These are phyloP conservation scores for Sebastes iracundus DNA, from an alignment of 2,797 vertebrate genomes.

Conservation along the genomic window DNA sequence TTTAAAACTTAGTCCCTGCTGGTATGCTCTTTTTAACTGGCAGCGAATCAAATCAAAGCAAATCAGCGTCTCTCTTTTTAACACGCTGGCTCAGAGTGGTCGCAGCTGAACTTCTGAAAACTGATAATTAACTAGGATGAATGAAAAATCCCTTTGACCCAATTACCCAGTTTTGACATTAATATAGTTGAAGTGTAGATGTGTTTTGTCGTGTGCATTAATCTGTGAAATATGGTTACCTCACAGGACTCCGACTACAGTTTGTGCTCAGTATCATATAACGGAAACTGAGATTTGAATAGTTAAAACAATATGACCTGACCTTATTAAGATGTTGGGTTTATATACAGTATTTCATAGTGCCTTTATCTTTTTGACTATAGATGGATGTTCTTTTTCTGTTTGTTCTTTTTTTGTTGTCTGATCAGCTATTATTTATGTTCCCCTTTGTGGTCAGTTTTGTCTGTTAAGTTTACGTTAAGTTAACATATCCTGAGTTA, in stretches of 20 bases:
- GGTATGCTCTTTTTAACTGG: background rate
- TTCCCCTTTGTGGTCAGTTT: no score
- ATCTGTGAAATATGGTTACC: background rate
- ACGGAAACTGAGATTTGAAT: background rate
- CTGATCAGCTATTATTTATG: no score
- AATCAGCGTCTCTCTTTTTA: background rate
- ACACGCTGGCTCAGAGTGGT: background rate
- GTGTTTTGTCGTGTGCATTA: background rate
- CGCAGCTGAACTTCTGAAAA: background rate
- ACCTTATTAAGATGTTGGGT: background rate
- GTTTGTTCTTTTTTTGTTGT: no score
- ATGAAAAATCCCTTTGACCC: background rate
- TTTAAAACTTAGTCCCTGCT: background rate
- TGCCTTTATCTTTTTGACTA: background rate
- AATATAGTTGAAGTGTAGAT: background rate
- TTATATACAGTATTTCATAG: background rate
- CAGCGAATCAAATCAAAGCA: background rate
- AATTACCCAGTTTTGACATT: background rate
- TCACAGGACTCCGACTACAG: background rate
- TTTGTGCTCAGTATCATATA: background rate
- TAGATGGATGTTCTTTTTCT: no score
- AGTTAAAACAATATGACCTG: background rate
- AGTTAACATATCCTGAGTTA: no score
- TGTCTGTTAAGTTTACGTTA: no score
- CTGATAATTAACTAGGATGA: constrained; percentile 1